Evolutionary conservation across 2,113 vertebrate species (phyloP).

Genomic region (Mobula birostris): DNA sequence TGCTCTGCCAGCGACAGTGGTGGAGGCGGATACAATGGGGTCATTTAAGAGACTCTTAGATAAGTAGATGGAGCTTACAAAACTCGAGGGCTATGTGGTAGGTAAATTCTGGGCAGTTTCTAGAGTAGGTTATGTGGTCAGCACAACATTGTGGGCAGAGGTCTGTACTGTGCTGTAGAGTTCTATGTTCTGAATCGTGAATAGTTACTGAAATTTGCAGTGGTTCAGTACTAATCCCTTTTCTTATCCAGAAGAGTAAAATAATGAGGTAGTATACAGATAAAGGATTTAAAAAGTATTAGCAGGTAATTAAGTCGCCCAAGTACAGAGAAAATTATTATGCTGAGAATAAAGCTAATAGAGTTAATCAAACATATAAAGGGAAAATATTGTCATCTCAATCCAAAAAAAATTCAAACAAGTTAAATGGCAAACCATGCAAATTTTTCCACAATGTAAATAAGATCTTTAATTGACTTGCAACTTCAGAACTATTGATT

Average conservation of each 20-base stretch:
- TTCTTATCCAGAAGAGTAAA: background rate
- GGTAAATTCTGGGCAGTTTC: too few relatives aligned
- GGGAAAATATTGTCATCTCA: background rate
- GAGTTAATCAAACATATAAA: background rate
- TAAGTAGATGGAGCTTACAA: too few relatives aligned
- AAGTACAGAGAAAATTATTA: background rate
- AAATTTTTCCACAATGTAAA: background rate
- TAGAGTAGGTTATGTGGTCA: too few relatives aligned
- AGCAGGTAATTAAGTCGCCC: background rate
- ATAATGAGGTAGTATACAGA: too few relatives aligned
- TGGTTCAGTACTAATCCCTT: background rate
- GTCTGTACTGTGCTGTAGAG: too few relatives aligned
- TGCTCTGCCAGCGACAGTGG: too few relatives aligned
- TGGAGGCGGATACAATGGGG: too few relatives aligned
- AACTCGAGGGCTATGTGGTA: too few relatives aligned
- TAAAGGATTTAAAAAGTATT: background rate
- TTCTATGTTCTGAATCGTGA: background rate
- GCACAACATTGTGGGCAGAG: too few relatives aligned
- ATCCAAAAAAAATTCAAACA: background rate
- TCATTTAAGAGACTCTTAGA: too few relatives aligned
- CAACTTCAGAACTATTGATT: background rate
- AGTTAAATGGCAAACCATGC: background rate
- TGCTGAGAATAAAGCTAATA: background rate
- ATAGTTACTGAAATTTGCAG: background rate
- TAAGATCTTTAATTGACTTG: background rate